Percentiles rank a stretch among this genome's conserved stretches.
These are phyloP conservation scores for Leuciscus waleckii DNA, from an alignment of 2,797 vertebrate species.

Conservation along the genomic window DNA sequence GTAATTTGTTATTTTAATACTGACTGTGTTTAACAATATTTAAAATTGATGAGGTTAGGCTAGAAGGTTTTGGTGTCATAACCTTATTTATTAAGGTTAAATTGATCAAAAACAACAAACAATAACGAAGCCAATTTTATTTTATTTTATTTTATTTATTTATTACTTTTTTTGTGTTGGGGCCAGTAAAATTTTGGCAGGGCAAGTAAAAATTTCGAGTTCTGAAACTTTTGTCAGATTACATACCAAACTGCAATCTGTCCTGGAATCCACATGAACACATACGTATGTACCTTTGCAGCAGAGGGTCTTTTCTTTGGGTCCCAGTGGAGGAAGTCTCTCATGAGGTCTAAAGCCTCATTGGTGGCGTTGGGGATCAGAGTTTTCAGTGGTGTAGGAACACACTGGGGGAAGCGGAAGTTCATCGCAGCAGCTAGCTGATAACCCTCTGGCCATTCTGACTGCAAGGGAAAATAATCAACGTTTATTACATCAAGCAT, in stretches of 20 bases:
- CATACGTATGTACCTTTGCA: slow-evolving; percentile 80
- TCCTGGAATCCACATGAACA: not conserved
- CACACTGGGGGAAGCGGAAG: slow-evolving; percentile 96
- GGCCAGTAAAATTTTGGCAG: no score
- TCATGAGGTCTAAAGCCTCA: slow-evolving; percentile 92
- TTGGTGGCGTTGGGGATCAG: slow-evolving; percentile 96
- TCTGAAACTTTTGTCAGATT: not conserved
- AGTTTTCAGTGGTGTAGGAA: slow-evolving; percentile 93
- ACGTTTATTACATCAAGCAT: not conserved
- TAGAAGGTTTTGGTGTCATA: no score
- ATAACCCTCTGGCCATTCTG: slow-evolving; percentile 94
- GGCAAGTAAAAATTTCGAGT: no score
- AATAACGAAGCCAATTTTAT: no score
- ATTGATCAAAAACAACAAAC: no score
- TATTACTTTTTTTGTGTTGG: no score
- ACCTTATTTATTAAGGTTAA: no score
- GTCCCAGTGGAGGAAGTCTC: slow-evolving; percentile 91
- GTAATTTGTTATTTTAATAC: no score
- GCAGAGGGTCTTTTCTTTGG: slow-evolving; percentile 95
- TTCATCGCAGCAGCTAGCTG: slow-evolving; percentile 94
- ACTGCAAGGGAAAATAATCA: slow-evolving; percentile 72
- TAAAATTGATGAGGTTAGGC: no score
- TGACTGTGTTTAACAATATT: no score
- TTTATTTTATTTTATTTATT: no score
- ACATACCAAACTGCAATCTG: not conserved